Conservation (phyloP, 2,797 vertebrate species). For the Clarias fuscus region DNA sequence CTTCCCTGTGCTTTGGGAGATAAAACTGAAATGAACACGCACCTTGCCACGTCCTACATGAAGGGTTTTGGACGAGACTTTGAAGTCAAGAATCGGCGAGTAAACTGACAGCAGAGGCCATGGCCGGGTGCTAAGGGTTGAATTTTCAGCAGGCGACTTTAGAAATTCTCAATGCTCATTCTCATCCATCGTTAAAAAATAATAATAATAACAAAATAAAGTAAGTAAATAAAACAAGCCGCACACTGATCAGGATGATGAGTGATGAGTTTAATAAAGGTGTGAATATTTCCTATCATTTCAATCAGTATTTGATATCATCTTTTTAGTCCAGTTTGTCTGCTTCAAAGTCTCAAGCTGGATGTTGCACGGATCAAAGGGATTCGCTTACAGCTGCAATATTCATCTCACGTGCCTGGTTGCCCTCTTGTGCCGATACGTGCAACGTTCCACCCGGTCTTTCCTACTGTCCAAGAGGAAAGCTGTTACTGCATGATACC, state of each 20-base stretch:
- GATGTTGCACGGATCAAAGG: constrained; percentile 29
- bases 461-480: constrained; percentile 23
- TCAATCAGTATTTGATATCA: too few relatives aligned
- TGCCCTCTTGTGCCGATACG: not conserved
- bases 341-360: constrained; percentile 41
- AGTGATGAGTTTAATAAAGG: constrained; percentile 42
- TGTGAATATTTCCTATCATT: constrained; percentile 29
- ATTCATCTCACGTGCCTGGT: constrained; percentile 22
- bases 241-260: constrained; percentile 16
- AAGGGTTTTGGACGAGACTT: not conserved
- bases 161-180: not conserved
- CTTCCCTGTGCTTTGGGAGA: not conserved
- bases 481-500: constrained; percentile 43
- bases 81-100: not conserved
- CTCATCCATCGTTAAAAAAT: not conserved
- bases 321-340: constrained; percentile 40
- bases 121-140: not conserved
- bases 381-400: constrained; percentile 23
- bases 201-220: too few relatives aligned
- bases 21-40: not conserved
- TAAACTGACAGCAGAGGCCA: not conserved
- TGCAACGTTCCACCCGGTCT: not conserved
- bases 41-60: not conserved
- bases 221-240: too few relatives aligned
- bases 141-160: not conserved